phyloP scores from a whole-genome alignment of 2,888 invertebrate species.

The Polylopha cassiicola region DNA sequence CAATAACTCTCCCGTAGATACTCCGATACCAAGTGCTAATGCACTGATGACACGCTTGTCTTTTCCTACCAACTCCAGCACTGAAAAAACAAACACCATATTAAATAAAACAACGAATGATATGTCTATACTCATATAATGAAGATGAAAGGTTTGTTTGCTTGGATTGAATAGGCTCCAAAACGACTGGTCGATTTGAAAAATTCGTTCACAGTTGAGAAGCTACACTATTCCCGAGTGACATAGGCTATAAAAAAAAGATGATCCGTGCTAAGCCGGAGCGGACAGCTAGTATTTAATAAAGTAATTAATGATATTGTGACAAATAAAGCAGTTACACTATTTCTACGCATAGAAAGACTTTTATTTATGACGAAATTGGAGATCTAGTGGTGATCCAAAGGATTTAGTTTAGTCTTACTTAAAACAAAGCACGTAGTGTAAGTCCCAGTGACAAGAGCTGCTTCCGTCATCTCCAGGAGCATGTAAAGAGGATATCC shows the following conservation, averaged over 20 bases:
- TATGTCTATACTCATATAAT: too few species aligned
- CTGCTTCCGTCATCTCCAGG: constrained; percentile 57
- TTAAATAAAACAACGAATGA: too few species aligned
- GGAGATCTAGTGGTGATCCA: neutral
- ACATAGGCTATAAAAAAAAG: constrained; percentile 18
- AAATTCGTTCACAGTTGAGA: too few species aligned
- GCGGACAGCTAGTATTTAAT: too few species aligned
- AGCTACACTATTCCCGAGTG: too few species aligned
- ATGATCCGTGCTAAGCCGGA: too few species aligned
- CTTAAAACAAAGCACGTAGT: constrained; percentile 56
- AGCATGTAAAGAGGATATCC: constrained; percentile 49
- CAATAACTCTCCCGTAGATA: constrained; percentile 12
- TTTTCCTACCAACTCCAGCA: constrained; percentile 38
- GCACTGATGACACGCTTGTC: constrained; percentile 19
- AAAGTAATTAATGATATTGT: neutral
- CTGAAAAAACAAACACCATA: constrained; percentile 28
- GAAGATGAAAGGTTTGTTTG: too few species aligned
- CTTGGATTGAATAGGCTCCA: too few species aligned
- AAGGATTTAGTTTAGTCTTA: neutral
- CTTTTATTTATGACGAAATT: neutral
- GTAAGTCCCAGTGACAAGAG: constrained; percentile 58
- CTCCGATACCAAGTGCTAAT: constrained; percentile 10
- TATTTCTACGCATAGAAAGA: neutral
- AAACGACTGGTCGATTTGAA: too few species aligned
- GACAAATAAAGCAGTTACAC: neutral